These are phyloP conservation scores for Rhabdornis inornatus DNA, from an alignment of 2,113 vertebrate genomes.

Conservation along the genomic window DNA sequence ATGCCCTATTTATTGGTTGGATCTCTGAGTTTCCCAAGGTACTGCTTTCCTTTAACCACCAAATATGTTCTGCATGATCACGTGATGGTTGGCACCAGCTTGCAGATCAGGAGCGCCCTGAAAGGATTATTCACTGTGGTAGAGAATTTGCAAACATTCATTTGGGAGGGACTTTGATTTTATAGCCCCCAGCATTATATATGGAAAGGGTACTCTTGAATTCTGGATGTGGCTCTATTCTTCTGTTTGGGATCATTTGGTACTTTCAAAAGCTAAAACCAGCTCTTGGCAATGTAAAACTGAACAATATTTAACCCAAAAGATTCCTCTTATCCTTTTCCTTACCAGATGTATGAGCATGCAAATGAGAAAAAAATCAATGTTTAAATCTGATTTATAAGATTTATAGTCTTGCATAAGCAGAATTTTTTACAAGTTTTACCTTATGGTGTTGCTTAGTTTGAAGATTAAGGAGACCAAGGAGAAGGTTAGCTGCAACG, in stretches of 20 bases:
- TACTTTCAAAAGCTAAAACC: not conserved
- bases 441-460: not conserved
- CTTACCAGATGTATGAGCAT: not conserved
- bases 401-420: not conserved
- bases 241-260: not conserved
- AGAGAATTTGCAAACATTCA: not conserved
- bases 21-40: not conserved
- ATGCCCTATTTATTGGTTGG: not conserved
- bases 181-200: not conserved
- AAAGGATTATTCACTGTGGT: not conserved
- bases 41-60: not conserved
- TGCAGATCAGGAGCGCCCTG: not conserved
- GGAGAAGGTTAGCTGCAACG: not conserved
- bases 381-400: not conserved
- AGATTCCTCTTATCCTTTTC: not conserved
- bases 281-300: not conserved
- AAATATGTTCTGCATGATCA: not conserved
- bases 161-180: not conserved
- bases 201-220: not conserved
- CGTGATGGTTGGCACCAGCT: not conserved
- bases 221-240: not conserved
- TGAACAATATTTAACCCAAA: not conserved
- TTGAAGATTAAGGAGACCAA: not conserved
- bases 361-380: not conserved
- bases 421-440: not conserved